These are phyloP conservation scores for Simalia tracyae DNA, from an alignment of 2,797 vertebrate species.

Conservation along the genomic window DNA sequence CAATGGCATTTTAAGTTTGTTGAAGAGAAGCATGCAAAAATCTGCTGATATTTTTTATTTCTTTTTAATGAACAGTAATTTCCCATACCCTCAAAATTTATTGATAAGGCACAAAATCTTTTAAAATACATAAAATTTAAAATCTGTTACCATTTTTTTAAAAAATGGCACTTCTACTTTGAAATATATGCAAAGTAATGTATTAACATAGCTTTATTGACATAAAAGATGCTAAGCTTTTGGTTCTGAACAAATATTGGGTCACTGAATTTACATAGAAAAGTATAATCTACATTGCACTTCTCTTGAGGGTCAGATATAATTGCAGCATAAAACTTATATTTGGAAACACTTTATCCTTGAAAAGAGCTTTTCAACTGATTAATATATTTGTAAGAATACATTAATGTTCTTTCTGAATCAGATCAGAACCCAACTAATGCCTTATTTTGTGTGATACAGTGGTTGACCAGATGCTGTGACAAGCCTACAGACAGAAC, in stretches of 20 bases:
- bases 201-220: neutral
- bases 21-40: neutral
- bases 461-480: no score
- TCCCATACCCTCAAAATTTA: no score
- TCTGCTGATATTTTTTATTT: no score
- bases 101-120: no score
- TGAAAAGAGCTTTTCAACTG: neutral
- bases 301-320: neutral
- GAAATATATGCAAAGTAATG: no score
- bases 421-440: no score
- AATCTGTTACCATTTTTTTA: neutral
- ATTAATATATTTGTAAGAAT: no score
- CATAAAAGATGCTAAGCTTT: neutral
- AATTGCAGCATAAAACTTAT: neutral
- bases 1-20: neutral
- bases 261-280: neutral
- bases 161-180: neutral
- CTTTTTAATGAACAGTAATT: no score
- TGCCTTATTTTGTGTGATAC: no score
- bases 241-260: neutral
- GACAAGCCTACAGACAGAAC: no score
- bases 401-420: no score
- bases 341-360: neutral
- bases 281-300: neutral
- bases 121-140: no score